Evolutionary conservation across 2,797 vertebrate genomes (phyloP).

Genomic region (Zalophus californianus): DNA sequence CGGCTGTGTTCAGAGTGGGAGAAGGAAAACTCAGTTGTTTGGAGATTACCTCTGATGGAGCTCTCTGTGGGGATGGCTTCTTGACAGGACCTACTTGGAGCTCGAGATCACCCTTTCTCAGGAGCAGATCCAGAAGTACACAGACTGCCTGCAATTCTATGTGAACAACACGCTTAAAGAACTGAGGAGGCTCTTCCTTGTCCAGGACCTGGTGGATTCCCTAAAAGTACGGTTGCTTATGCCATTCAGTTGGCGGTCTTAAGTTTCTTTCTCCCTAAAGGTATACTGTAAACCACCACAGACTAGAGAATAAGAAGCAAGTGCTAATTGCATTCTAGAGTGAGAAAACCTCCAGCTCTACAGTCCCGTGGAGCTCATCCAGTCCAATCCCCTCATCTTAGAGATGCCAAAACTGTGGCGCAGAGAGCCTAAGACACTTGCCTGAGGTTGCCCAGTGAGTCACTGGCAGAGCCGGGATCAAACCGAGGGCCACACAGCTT

Average conservation of each 20-base stretch:
- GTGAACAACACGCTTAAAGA: slow-evolving; percentile 97
- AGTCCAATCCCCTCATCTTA: neutral
- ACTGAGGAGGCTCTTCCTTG: slow-evolving; percentile 97
- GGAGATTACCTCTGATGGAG: neutral
- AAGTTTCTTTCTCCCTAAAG: neutral
- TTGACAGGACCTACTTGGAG: slow-evolving; percentile 96
- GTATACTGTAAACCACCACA: neutral
- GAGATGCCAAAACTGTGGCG: neutral
- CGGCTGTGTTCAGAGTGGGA: neutral
- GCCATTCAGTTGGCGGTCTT: neutral
- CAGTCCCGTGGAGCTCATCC: neutral
- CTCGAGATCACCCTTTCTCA: slow-evolving; percentile 97
- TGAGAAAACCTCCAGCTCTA: neutral
- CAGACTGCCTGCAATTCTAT: slow-evolving; percentile 96
- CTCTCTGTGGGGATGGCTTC: slow-evolving; percentile 64
- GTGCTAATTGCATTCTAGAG: neutral
- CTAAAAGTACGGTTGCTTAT: slow-evolving; percentile 92
- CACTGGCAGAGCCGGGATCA: neutral
- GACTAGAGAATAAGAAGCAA: neutral
- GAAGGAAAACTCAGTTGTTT: fast-evolving
- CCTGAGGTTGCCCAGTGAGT: neutral
- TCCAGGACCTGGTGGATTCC: slow-evolving; percentile 98
- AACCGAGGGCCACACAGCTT: neutral
- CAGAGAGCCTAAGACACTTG: neutral
- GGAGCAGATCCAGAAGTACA: slow-evolving; percentile 99